Evolutionary conservation across 2,797 vertebrate genomes (phyloP).

Genomic region (Ctenopoma kingsleyae): DNA sequence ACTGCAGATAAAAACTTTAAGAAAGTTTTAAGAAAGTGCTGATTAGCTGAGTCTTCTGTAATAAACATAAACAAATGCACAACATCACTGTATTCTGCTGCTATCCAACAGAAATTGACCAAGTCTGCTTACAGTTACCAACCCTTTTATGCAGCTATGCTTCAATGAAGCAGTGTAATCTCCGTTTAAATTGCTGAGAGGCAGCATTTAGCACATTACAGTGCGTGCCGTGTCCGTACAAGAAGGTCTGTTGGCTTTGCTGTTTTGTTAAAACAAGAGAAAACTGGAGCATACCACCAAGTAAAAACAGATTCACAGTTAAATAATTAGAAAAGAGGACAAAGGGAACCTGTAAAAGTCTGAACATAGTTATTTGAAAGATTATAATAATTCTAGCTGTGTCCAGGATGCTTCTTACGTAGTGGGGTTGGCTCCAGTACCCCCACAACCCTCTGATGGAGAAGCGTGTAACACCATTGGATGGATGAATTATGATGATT

Average conservation of each 20-base stretch:
- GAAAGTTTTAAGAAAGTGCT: not conserved
- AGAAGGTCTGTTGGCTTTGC: not conserved
- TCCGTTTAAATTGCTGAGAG: constrained; percentile 12
- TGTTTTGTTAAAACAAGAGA: constrained; percentile 2
- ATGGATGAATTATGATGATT: not conserved
- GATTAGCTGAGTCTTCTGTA: not conserved
- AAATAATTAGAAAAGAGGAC: not conserved
- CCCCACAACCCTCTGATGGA: not conserved
- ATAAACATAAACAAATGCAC: not conserved
- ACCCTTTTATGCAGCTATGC: not conserved
- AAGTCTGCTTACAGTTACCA: not conserved
- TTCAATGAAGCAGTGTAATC: constrained; percentile 3
- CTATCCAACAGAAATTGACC: not conserved
- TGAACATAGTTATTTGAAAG: not conserved
- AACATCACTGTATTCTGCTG: not conserved
- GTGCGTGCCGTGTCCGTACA: not conserved
- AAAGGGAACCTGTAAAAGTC: no score
- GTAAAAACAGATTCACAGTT: not conserved
- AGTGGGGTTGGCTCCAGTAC: not conserved
- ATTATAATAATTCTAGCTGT: not conserved
- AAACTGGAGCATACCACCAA: not conserved
- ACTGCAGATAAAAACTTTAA: constrained; percentile 3
- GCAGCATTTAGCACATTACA: constrained; percentile 17
- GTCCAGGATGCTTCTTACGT: not conserved
- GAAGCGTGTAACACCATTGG: not conserved